Percentiles rank a stretch among this genome's conserved stretches.
Conservation (phyloP, 2,797 vertebrate genomes). For the Pseudomugil tenellus region DNA sequence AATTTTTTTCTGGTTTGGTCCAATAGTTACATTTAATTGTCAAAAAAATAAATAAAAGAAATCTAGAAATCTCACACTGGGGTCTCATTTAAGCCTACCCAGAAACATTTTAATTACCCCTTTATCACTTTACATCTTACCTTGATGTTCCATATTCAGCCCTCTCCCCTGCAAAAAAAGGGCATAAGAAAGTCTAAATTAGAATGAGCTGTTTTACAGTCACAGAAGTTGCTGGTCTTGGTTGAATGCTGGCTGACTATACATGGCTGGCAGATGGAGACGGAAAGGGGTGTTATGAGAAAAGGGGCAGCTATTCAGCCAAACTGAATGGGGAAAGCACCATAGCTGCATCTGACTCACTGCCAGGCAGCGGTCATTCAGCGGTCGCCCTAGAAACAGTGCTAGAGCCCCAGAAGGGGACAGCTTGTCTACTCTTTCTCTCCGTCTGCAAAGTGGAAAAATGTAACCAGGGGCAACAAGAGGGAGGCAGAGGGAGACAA, state of each 20-base stretch:
- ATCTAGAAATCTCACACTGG: conserved; percentile 40
- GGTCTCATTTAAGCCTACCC: conserved; percentile 49
- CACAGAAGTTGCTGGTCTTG: conserved; percentile 55
- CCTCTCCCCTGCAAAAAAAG: conserved; percentile 86
- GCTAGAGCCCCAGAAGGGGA: conserved; percentile 71
- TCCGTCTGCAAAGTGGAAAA: conserved; percentile 52
- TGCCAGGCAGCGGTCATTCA: conserved; percentile 78
- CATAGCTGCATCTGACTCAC: conserved; percentile 72
- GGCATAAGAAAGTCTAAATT: conserved; percentile 54
- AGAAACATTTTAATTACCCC: conserved; percentile 48
- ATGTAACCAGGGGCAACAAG: conserved; percentile 70
- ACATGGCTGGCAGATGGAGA: conserved; percentile 73
- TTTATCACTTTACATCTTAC: conserved; percentile 81
- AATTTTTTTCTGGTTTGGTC: conserved; percentile 18
- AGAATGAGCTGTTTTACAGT: conserved; percentile 52
- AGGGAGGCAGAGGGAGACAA: conserved; percentile 43
- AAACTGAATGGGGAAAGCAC: conserved; percentile 68
- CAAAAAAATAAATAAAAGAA: conserved; percentile 4
- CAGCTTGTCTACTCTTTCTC: conserved; percentile 50
- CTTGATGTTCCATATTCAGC: conserved; percentile 94
- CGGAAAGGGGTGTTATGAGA: conserved; percentile 73
- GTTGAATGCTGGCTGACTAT: conserved; percentile 61
- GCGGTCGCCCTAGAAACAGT: conserved; percentile 78
- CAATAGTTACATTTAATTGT: background rate
- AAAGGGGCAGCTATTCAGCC: conserved; percentile 73